Evolutionary conservation across 2,797 vertebrate species (phyloP), one percentile per base, ranked within the genome.

Genomic region (Schizopygopsis pylzovi): DNA sequence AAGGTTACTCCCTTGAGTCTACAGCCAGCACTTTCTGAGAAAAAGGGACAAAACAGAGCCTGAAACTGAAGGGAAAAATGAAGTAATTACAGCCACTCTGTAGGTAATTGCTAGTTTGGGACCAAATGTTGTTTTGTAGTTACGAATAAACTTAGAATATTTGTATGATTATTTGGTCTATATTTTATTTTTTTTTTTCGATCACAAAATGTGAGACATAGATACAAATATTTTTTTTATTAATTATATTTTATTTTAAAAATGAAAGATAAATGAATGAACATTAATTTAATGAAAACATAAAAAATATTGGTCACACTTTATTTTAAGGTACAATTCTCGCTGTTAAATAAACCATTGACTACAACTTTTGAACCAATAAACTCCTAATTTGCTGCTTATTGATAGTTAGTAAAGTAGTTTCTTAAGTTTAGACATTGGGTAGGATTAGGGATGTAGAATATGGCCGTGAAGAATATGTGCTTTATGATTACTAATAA

Each of bases 1-100:
- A 88, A 77, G 75, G 85, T 87, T 86, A 75, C 39, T 86, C 70
- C 85, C 75, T 83, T 39, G 12, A 84, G 83, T 75, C n/a, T 82
- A 22, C 68, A 78, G 59, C 41, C 28, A 72, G 63, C 45, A 37
- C 56, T 47, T 33, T 56, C 47, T 47, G 41, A 1, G 33, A 78
- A 59, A 16, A 59, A 7, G 12, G 22, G 79, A 59, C 12, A 2
- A 37, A 65, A 86, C 72, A 61, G 22, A 22, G 37, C 37, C 37
- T 18, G 54, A 61, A 61, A 43, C 22, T 79, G 28, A 67, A n/a
- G 56, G 0, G 1, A 8, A 56, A 39, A 59, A 41, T 43, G n/a
- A 61, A 10, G 54, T 78, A 59, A 41, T 78, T 78, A 78, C 20
- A 78, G 76, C 15, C 33, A 41, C 37, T 59, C 33, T 59, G 22